phyloP scores from a whole-genome alignment of 2,113 vertebrate genomes.

The Acanthochromis polyacanthus region DNA sequence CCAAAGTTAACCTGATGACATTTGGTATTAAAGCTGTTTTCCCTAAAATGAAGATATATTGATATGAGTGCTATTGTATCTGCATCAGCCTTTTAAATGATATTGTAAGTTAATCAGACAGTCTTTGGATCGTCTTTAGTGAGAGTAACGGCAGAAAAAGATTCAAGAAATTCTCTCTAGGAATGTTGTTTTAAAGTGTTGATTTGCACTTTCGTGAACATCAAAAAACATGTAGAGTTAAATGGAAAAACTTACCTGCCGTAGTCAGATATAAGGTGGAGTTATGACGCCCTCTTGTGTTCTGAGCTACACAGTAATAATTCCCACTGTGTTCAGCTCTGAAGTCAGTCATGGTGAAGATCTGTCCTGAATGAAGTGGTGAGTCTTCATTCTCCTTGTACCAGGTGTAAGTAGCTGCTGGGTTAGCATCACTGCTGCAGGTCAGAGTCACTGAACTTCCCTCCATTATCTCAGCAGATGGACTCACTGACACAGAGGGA shows the following conservation, averaged over 20 bases:
- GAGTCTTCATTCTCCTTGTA: slow-evolving; percentile 14
- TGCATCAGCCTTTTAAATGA: too few relatives aligned
- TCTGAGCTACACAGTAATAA: slow-evolving; percentile 35
- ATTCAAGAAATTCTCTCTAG: too few relatives aligned
- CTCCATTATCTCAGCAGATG: background rate
- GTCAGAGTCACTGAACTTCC: slow-evolving; percentile 25
- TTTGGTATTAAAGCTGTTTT: background rate
- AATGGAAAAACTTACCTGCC: too few relatives aligned
- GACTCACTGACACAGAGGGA: slow-evolving; percentile 1
- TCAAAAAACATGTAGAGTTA: too few relatives aligned
- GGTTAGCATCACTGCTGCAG: slow-evolving; percentile 41
- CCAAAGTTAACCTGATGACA: background rate
- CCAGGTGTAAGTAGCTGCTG: slow-evolving; percentile 24
- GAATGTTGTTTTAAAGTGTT: too few relatives aligned
- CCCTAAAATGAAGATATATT: background rate
- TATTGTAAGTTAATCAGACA: too few relatives aligned
- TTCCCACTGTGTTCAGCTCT: slow-evolving; percentile 17
- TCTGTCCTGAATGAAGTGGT: background rate
- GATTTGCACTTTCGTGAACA: too few relatives aligned
- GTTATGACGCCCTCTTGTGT: background rate
- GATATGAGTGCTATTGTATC: too few relatives aligned
- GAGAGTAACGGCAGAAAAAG: too few relatives aligned
- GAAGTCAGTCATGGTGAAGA: background rate
- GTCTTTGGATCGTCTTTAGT: too few relatives aligned
- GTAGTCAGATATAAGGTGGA: background rate